Base-by-base conservation (phyloP, 2,888 invertebrate species). In the Seira sanloemensis region DNA sequence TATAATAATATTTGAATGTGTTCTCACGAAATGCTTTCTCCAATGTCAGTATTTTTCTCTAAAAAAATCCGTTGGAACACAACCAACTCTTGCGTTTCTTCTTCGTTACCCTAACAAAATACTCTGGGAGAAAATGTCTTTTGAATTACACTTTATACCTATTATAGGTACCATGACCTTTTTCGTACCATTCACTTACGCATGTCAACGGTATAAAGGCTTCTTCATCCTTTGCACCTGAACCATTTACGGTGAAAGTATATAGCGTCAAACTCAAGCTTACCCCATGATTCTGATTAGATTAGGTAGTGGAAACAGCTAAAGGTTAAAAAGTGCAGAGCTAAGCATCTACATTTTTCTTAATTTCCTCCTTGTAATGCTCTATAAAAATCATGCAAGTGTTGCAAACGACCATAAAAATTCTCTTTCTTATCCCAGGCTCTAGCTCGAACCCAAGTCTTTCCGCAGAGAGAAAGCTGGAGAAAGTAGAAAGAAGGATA, bases 241-340 rank as follows among this genome's bases (percentile, higher is more conserved):
- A 37, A 37, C 37, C 37, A 7, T 37, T 37, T 37, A 37, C 37
- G 4, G 12, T 37, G 37, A 12, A 7, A 37, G 4, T 37, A 37
- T 37, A 37, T 37, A n/a, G n/a, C n/a, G n/a, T n/a, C n/a, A n/a
- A n/a, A n/a, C n/a, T n/a, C 37, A 4, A 37, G 37, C 37, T 37
- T 37, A 37, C 37, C 37, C 37, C n/a, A 66, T 66, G 37, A 75
- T 66, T 25, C 27, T 68, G 54, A 68, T 77, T 77, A 58, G 68
- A 76, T 76, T 73, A 58, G 46, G 65, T 19, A 62, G 18, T n/a
- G 12, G 50, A 24, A n/a, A 54, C 16, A 25, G 54, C n/a, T 67
- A 77, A 54, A 68, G 50, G 68, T 68, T 66, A 65, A 75, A 75
- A 75, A 75, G 1, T 74, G 74, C 74, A 19, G 26, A 54, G 62